Conservation (phyloP, 2,113 vertebrate species). For the Cynocephalus volans region DNA sequence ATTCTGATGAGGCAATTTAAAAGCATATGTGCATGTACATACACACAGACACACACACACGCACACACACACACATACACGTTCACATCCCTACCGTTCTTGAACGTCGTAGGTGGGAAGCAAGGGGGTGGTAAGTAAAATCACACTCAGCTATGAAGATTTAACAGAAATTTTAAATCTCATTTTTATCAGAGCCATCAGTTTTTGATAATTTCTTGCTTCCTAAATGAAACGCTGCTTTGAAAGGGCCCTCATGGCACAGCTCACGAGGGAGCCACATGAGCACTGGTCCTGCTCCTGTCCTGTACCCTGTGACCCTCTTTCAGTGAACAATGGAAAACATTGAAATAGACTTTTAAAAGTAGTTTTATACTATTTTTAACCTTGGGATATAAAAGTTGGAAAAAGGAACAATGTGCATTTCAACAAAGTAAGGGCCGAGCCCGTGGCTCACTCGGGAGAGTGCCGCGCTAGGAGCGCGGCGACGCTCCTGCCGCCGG, state of each 20-base stretch:
- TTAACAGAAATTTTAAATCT: neutral
- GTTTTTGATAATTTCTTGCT: neutral
- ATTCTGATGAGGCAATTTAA: neutral
- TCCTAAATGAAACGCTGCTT: slow-evolving; percentile 39
- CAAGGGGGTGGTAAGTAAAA: neutral
- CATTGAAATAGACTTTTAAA: neutral
- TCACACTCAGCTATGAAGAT: neutral
- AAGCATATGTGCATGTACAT: neutral
- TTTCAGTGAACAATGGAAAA: slow-evolving; percentile 33
- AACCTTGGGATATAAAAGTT: neutral
- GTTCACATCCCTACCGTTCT: neutral
- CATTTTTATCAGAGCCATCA: neutral
- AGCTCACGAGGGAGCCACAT: neutral
- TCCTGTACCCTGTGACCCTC: slow-evolving; percentile 1
- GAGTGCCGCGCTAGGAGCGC: no score
- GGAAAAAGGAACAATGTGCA: neutral
- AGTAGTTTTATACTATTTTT: neutral
- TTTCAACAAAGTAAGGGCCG: no score
- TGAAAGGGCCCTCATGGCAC: neutral
- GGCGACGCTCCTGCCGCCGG: no score
- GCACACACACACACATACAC: fast-evolving
- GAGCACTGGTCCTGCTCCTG: neutral
- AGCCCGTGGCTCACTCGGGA: no score
- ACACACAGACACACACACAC: no score
- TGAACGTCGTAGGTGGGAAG: neutral